phyloP scores from a whole-genome alignment of 2,888 invertebrate genomes.

The Cerastis leucographa region DNA sequence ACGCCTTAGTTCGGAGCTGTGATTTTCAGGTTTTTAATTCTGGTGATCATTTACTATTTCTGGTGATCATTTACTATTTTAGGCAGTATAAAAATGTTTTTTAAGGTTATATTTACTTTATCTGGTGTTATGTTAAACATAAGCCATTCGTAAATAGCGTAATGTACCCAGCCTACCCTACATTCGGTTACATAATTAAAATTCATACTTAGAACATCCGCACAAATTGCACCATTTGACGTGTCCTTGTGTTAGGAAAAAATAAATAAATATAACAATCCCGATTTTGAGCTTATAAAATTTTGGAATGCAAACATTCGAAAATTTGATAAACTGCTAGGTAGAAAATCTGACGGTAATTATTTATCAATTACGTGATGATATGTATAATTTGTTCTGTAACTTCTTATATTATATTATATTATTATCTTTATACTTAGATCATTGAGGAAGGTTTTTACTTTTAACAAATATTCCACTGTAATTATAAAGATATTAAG shows the following conservation, averaged over 20 bases:
- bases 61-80: too few species aligned
- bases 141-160: conserved; percentile 1
- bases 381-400: background rate
- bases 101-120: too few species aligned
- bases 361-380: conserved; percentile 12
- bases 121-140: too few species aligned
- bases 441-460: conserved; percentile 42
- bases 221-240: conserved; percentile 4
- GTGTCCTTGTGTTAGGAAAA: background rate
- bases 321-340: background rate
- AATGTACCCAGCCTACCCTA: background rate
- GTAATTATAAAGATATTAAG: conserved; percentile 54
- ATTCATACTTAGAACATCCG: conserved; percentile 15
- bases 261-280: background rate
- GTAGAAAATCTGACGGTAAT: background rate
- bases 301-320: background rate
- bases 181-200: conserved; percentile 2
- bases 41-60: too few species aligned
- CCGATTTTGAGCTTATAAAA: background rate
- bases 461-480: conserved; percentile 48
- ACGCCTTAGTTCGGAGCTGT: too few species aligned
- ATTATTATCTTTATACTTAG: too few species aligned
- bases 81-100: too few species aligned
- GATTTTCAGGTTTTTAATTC: too few species aligned
- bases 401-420: too few species aligned